Conservation (phyloP, 1,140 invertebrate genomes). For the Battus philenor region DNA sequence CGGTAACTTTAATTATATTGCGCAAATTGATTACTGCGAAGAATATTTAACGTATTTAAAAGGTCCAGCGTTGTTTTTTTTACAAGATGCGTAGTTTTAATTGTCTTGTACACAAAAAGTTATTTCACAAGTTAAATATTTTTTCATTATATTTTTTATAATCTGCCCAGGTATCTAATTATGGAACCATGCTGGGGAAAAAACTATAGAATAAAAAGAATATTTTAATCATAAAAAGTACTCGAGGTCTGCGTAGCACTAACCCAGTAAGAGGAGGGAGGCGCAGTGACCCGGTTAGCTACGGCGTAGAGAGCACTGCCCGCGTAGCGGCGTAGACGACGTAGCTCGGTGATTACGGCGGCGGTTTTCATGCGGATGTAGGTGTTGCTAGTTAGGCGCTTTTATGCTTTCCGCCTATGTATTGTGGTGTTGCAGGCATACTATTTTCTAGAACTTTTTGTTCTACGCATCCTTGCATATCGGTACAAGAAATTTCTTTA, state of each 20-base stretch:
- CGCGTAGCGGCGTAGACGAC: slow-evolving; percentile 38
- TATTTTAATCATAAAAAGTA: slow-evolving; percentile 16
- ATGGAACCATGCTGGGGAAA: not conserved
- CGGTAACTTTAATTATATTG: too few relatives aligned
- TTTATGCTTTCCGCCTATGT: slow-evolving; percentile 2
- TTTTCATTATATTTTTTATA: slow-evolving; percentile 16
- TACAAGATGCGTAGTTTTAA: too few relatives aligned
- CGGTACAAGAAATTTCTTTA: too few relatives aligned
- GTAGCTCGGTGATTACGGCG: slow-evolving; percentile 7
- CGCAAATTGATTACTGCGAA: too few relatives aligned
- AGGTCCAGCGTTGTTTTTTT: too few relatives aligned
- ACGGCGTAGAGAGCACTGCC: slow-evolving; percentile 62
- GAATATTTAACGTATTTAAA: too few relatives aligned
- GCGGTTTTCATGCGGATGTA: slow-evolving; percentile 11
- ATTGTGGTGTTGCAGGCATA: slow-evolving; percentile 2
- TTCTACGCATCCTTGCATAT: too few relatives aligned
- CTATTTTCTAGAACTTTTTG: not conserved
- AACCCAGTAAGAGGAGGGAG: slow-evolving; percentile 27
- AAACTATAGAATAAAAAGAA: slow-evolving; percentile 11
- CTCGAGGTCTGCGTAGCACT: slow-evolving; percentile 11
- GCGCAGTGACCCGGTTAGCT: slow-evolving; percentile 59
- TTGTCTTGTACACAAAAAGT: too few relatives aligned
- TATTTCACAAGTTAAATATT: too few relatives aligned
- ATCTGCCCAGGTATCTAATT: slow-evolving; percentile 3
- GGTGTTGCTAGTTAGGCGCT: slow-evolving; percentile 9